These are phyloP conservation scores for Seira ritae DNA, from an alignment of 2,888 invertebrate species.

Conservation along the genomic window DNA sequence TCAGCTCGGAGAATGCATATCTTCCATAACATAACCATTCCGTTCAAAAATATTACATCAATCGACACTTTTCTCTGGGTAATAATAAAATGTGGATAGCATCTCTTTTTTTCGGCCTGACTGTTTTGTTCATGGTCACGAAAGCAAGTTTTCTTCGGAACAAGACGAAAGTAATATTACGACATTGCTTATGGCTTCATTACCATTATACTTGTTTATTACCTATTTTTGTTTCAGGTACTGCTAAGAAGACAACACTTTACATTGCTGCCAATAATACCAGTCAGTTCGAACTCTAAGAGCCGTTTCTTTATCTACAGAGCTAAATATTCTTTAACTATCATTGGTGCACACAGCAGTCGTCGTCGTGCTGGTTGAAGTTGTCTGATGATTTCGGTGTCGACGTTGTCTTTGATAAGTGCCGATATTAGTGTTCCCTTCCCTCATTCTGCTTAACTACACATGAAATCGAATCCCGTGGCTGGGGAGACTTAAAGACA, in stretches of 20 bases:
- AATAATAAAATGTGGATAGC: not conserved
- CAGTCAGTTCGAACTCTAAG: too few species aligned
- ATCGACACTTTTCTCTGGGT: not conserved
- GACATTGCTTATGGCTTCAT: conserved; percentile 39
- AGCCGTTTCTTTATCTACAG: not conserved
- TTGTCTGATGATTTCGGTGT: not conserved
- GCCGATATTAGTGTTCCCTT: not conserved
- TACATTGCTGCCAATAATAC: too few species aligned
- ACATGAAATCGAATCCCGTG: not conserved
- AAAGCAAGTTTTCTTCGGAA: not conserved
- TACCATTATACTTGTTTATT: conserved; percentile 26
- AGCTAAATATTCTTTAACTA: not conserved
- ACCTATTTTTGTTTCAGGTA: conserved; percentile 4
- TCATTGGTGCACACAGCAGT: not conserved
- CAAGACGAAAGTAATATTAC: conserved; percentile 7
- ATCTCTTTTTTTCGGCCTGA: not conserved
- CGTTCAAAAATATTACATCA: not conserved
- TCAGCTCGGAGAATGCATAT: too few species aligned
- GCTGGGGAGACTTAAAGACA: not conserved
- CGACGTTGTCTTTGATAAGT: conserved; percentile 4
- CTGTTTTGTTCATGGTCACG: not conserved
- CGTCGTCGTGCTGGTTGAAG: too few species aligned
- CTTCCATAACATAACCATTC: too few species aligned
- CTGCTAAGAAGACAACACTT: not conserved
- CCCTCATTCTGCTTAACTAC: conserved; percentile 4